Evolutionary conservation across 2,888 invertebrate genomes (phyloP), one percentile per base, ranked within the genome.

Genomic region (Caenorhabditis wallacei): DNA sequence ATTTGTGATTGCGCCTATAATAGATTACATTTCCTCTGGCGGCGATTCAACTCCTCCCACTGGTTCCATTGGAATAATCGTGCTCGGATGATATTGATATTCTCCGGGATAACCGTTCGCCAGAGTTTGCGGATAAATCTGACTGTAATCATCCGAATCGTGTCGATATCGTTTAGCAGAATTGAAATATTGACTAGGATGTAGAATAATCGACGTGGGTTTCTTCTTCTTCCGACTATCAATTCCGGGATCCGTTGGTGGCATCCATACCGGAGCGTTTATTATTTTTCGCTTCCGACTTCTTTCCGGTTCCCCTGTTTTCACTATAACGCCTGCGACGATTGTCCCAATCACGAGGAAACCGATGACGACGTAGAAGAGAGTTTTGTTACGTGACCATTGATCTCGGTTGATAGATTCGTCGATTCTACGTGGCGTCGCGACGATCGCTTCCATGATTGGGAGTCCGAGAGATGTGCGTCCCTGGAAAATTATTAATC

Each of bases 211-310:
- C 8, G 4, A 5, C 30, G 30, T 5, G 4, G 30, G 8, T 30
- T 8, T 3, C 3, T 30, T 30, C 30, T 5, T 30, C 4, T 5
- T 30, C 30, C 30, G 30, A 8, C 30, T 30, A 8, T 30, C 30
- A 8, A 5, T 30, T 30, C 8, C 30, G 4, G 2, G 2, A 4
- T 48, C 46, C 18, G 69, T 84, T 1, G 87, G 86, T 13, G 86
- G 87, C 37, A 78, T 70, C 86, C 86, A 87, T 11, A 80, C 69
- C 5, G 82, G 80, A 0, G 87, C 87, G 11, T 51, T 53, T 22
- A 86, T 64, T 2, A 83, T 72, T 22, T 68, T 74, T 16, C 84
- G 69, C 56, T 85, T 85, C 18, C 86, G 37, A 18, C 66, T 82
- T 57, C 85, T 81, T 10, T 75, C 46, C n/a, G 46, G 46, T 18